These are phyloP conservation scores for Vireo griseus DNA, from an alignment of 2,797 vertebrate genomes.

Conservation along the genomic window DNA sequence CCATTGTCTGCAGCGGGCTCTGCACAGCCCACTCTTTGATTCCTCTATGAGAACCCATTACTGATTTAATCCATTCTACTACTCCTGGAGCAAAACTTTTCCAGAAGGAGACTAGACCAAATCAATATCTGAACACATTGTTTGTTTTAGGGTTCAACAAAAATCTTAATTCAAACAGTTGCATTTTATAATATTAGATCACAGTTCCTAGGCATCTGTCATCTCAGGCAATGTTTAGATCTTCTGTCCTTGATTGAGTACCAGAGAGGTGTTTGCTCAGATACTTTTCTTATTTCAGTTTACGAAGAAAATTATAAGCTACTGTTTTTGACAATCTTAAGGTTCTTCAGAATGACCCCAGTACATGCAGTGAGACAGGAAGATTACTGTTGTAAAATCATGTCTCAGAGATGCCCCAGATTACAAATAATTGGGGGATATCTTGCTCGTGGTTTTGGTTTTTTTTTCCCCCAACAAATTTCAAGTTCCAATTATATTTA, in stretches of 20 bases:
- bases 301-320: background rate
- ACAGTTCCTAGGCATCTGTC: background rate
- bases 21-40: background rate
- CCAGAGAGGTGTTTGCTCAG: background rate
- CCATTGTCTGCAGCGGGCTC: background rate
- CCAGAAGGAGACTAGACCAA: background rate
- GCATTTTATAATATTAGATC: background rate
- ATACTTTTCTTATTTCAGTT: background rate
- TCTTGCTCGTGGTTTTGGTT: background rate
- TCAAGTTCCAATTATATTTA: background rate
- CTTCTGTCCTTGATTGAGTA: background rate
- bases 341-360: background rate
- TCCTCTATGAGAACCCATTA: background rate
- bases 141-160: background rate
- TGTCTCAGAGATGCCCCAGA: background rate
- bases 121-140: background rate
- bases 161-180: background rate
- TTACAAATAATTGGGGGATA: background rate
- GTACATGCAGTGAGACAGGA: background rate
- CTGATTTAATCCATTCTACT: background rate
- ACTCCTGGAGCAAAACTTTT: background rate
- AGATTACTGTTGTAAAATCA: background rate
- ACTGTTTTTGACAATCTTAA: background rate
- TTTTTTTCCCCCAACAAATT: background rate
- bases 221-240: fast-evolving